Conservation (phyloP, 2,888 invertebrate species). For the Noctuana brunneofusca region DNA sequence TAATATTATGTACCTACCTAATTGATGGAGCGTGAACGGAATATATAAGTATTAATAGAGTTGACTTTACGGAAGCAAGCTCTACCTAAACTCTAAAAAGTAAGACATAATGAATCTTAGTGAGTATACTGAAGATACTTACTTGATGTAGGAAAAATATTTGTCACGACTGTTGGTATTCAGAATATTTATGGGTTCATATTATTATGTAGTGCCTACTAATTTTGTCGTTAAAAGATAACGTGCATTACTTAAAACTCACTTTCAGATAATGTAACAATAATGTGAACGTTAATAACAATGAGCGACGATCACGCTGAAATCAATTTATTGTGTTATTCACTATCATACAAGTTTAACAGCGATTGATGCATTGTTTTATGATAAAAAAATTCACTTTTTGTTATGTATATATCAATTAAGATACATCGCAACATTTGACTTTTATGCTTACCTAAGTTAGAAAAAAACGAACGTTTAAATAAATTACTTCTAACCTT, state of each 20-base stretch:
- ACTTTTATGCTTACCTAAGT: background rate
- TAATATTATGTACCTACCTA: background rate
- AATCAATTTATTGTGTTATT: constrained; percentile 12
- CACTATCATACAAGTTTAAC: background rate
- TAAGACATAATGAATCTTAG: background rate
- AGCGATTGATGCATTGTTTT: background rate
- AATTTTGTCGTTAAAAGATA: constrained; percentile 25
- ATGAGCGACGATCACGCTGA: constrained; percentile 1
- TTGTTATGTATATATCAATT: background rate
- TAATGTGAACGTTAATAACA: constrained; percentile 29
- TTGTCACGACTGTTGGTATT: background rate
- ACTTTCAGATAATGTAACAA: constrained; percentile 30
- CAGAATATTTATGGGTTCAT: background rate
- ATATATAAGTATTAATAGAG: background rate
- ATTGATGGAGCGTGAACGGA: background rate
- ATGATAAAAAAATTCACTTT: background rate
- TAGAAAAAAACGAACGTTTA: background rate
- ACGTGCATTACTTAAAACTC: constrained; percentile 16
- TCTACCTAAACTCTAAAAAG: background rate
- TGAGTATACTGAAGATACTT: no score
- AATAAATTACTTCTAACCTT: background rate
- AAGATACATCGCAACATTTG: background rate
- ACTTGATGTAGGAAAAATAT: background rate
- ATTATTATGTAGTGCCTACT: constrained; percentile 9
- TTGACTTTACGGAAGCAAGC: background rate